phyloP scores from a whole-genome alignment of 2,113 vertebrate species.

The Mustela lutreola region DNA sequence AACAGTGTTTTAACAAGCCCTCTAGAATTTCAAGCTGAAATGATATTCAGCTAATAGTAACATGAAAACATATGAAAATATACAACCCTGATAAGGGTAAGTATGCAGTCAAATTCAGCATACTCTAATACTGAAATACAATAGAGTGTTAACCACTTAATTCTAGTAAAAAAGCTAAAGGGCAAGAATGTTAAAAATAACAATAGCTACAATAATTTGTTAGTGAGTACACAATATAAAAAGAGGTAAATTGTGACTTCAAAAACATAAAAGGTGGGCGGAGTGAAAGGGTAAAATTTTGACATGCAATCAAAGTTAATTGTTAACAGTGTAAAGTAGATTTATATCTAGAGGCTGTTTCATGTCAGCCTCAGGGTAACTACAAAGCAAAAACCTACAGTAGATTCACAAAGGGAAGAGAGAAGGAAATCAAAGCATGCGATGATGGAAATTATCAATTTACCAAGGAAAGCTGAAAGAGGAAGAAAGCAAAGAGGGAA shows the following conservation, averaged over 20 bases:
- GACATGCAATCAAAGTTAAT: not conserved
- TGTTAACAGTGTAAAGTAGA: not conserved
- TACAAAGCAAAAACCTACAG: not conserved
- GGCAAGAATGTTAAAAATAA: not conserved
- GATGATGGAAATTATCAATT: not conserved
- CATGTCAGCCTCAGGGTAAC: not conserved
- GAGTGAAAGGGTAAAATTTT: not conserved
- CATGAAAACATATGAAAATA: not conserved
- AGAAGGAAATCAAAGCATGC: not conserved
- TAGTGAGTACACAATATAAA: not conserved
- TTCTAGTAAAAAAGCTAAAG: not conserved
- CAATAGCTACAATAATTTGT: not conserved
- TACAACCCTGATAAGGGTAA: not conserved
- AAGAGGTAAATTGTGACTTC: not conserved
- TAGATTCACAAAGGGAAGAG: not conserved
- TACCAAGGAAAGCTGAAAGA: not conserved
- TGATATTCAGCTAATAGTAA: not conserved
- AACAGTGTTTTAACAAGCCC: not conserved
- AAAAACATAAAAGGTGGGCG: not conserved
- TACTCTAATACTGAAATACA: not conserved
- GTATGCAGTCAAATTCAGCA: not conserved
- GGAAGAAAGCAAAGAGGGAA: not conserved
- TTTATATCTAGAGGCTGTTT: not conserved
- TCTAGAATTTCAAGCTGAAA: not conserved
- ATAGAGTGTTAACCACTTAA: not conserved